Evolutionary conservation across 2,113 vertebrate species (phyloP).

Genomic region (Burhinus oedicnemus): DNA sequence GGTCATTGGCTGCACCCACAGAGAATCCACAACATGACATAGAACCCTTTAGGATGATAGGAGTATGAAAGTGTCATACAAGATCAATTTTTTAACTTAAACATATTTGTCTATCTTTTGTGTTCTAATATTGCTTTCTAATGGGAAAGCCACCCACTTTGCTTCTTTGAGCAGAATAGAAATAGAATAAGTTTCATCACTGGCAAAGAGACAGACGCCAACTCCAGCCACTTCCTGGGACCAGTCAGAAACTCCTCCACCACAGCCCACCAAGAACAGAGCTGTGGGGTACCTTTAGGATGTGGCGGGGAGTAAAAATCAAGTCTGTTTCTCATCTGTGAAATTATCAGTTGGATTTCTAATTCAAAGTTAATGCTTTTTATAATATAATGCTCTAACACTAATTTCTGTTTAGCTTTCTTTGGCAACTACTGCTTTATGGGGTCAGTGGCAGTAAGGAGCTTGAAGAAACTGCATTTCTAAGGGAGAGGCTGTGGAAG

Average conservation of each 20-base stretch:
- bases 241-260: not conserved
- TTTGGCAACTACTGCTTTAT: not conserved
- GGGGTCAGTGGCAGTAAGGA: not conserved
- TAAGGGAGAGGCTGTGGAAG: not conserved
- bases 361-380: not conserved
- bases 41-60: not conserved
- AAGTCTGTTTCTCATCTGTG: not conserved
- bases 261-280: not conserved
- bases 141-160: not conserved
- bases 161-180: not conserved
- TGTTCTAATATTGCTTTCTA: conserved; percentile 31
- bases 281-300: not conserved
- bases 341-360: not conserved
- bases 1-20: not conserved
- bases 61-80: not conserved
- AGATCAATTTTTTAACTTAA: not conserved
- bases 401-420: not conserved
- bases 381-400: not conserved
- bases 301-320: not conserved
- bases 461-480: not conserved
- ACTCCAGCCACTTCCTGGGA: not conserved
- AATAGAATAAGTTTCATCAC: not conserved
- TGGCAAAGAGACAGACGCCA: not conserved
- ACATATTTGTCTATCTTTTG: conserved; percentile 45
- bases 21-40: not conserved